Conservation (phyloP, 2,888 invertebrate species). For the Penaeus monodon region DNA sequence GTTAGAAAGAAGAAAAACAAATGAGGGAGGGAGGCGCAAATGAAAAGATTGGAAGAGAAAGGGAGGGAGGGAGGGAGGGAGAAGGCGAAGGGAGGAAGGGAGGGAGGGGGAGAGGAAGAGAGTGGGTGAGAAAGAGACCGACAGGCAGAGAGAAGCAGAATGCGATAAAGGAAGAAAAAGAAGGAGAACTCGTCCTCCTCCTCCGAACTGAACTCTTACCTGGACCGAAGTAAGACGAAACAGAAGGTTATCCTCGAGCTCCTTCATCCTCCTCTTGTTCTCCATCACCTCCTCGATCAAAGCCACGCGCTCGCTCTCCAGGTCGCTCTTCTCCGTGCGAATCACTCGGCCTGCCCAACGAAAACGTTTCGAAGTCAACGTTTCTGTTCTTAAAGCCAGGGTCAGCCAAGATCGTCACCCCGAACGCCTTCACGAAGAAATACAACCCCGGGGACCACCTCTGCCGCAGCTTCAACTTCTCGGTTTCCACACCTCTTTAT, state of each 20-base stretch:
- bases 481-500: slow-evolving; percentile 93
- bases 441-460: slow-evolving; percentile 85
- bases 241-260: slow-evolving; percentile 90
- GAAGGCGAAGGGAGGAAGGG: too few relatives aligned
- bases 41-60: too few relatives aligned
- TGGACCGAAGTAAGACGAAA: slow-evolving; percentile 92
- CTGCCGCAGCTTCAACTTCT: slow-evolving; percentile 92
- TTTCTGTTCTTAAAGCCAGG: slow-evolving; percentile 78
- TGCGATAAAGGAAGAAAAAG: neutral
- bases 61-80: too few relatives aligned
- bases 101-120: too few relatives aligned
- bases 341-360: slow-evolving; percentile 81
- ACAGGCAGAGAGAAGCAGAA: too few relatives aligned
- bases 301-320: slow-evolving; percentile 93
- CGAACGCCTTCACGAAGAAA: slow-evolving; percentile 93
- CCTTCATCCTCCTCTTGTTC: slow-evolving; percentile 96
- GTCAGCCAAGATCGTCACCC: slow-evolving; percentile 97
- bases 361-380: slow-evolving; percentile 69
- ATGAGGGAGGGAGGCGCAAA: too few relatives aligned
- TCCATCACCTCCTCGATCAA: slow-evolving; percentile 95
- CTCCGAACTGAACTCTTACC: slow-evolving; percentile 67
- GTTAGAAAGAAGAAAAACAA: too few relatives aligned
- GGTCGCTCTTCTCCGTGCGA: slow-evolving; percentile 93
- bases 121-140: too few relatives aligned
- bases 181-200: neutral